These are phyloP conservation scores for Diadegma fenestrale DNA, from an alignment of 2,888 invertebrate genomes.

Conservation along the genomic window DNA sequence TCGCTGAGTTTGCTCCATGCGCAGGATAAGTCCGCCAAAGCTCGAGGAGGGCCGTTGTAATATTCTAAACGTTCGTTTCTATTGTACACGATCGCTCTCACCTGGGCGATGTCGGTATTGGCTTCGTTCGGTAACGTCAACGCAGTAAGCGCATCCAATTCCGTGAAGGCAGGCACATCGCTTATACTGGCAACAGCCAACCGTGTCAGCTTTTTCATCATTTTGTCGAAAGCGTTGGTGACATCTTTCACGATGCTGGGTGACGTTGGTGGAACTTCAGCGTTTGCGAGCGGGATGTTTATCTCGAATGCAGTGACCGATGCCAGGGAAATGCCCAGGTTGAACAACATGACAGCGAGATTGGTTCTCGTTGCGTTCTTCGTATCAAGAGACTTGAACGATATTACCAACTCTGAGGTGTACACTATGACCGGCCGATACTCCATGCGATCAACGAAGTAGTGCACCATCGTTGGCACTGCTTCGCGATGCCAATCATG, in stretches of 20 bases:
- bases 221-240: background rate
- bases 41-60: background rate
- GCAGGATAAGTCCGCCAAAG: background rate
- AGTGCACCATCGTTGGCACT: background rate
- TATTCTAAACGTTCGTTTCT: background rate
- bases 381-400: background rate
- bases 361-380: background rate
- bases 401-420: background rate
- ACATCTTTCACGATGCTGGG: background rate
- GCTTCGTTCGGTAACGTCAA: background rate
- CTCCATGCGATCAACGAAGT: background rate
- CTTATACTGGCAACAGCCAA: background rate
- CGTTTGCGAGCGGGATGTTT: background rate
- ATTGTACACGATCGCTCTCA: background rate
- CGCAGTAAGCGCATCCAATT: background rate
- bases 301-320: background rate
- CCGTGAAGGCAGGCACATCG: background rate
- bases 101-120: background rate
- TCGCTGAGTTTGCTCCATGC: background rate
- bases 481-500: background rate
- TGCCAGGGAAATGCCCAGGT: background rate
- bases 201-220: background rate
- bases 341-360: background rate
- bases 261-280: background rate
- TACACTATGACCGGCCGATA: background rate